Evolutionary conservation across 2,113 vertebrate genomes (phyloP).

Genomic region (Leucopternis melanops): DNA sequence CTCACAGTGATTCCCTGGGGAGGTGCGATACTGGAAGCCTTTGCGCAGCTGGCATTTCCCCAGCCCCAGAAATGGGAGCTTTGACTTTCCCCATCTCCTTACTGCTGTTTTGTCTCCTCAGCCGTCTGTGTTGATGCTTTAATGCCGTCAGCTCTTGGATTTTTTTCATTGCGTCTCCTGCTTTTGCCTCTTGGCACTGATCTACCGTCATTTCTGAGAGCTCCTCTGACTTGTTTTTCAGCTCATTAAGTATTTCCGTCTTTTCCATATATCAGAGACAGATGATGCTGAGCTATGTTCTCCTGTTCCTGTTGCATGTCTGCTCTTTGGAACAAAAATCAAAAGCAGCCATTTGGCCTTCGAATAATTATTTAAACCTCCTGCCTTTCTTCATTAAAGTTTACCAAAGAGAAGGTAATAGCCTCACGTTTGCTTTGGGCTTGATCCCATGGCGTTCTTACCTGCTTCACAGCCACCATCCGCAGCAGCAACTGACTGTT

Average conservation of each 20-base stretch:
- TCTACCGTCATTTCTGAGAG: background rate
- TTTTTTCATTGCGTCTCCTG: background rate
- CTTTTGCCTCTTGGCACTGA: background rate
- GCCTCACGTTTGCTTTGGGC: background rate
- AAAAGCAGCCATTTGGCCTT: background rate
- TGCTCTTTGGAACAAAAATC: background rate
- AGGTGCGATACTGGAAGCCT: background rate
- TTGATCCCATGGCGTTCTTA: background rate
- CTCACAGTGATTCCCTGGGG: background rate
- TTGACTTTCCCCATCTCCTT: background rate
- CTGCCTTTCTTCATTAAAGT: background rate
- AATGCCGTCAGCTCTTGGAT: background rate
- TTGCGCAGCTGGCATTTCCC: background rate
- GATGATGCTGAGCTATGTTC: background rate
- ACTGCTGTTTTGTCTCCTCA: background rate
- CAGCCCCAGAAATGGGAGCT: background rate
- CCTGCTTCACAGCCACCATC: background rate
- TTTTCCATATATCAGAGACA: background rate
- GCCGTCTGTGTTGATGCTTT: background rate
- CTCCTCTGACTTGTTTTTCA: conserved; percentile 7
- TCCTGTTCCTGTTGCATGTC: background rate
- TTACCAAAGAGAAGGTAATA: background rate
- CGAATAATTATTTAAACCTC: background rate
- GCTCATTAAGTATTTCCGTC: background rate
- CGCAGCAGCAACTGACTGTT: background rate